Percentiles rank a stretch among this genome's conserved stretches.
Conservation (phyloP, 2,113 vertebrate species). For the Microcebus griseorufus region DNA sequence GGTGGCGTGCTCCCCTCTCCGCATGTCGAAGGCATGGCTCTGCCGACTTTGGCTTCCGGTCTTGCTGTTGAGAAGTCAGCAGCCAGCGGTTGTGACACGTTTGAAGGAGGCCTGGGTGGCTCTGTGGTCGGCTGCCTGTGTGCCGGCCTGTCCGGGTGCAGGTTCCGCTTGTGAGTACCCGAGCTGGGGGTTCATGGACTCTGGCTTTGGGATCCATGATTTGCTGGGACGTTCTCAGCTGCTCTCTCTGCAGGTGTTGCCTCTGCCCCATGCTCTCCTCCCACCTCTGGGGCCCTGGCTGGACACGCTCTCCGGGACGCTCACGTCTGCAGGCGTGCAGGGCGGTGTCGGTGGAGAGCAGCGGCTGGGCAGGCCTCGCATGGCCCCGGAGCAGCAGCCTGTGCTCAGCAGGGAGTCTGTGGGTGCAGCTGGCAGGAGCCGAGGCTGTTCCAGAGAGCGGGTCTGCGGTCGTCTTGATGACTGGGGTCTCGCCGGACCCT, state of each 20-base stretch:
- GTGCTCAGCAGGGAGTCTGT: neutral
- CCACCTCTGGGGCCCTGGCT: accelerated
- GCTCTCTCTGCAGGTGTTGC: accelerated
- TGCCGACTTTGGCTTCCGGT: neutral
- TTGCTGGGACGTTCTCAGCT: neutral
- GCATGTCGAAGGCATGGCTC: neutral
- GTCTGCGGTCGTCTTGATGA: accelerated
- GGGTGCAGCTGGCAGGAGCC: accelerated
- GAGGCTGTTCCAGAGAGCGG: too few relatives aligned
- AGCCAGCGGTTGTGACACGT: accelerated
- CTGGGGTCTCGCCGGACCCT: too few relatives aligned
- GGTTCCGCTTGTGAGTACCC: neutral
- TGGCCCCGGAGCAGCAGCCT: neutral
- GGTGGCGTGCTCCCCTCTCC: neutral
- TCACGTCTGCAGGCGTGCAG: too few relatives aligned
- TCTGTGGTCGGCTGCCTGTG: neutral
- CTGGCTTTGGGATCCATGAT: neutral
- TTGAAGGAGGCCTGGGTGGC: neutral
- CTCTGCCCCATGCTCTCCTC: accelerated
- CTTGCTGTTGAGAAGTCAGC: neutral
- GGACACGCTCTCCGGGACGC: accelerated
- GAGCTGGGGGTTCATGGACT: accelerated
- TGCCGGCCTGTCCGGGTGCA: neutral
- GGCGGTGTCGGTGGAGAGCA: accelerated
- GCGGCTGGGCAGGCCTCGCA: neutral